A percentile compares a stretch with the other conserved stretches of the same genome.
Evolutionary conservation across 2,113 vertebrate genomes (phyloP).

Genomic region (Nyctereutes procyonoides): DNA sequence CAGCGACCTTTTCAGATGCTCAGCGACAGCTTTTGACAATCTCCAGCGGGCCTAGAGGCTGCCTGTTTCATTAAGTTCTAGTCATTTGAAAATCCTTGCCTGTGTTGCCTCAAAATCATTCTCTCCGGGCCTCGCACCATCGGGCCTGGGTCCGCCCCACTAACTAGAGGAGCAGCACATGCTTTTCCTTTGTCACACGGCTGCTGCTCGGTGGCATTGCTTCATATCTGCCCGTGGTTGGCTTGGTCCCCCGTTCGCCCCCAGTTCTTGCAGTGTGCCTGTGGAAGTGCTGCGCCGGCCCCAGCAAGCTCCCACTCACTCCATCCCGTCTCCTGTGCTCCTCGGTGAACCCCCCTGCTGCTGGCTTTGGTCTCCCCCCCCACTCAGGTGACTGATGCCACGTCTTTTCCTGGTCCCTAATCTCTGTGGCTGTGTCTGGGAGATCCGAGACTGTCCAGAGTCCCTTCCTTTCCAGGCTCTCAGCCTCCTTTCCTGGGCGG

Average conservation of each 20-base stretch:
- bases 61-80: neutral
- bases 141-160: neutral
- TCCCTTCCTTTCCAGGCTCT: neutral
- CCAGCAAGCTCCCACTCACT: neutral
- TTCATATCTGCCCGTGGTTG: neutral
- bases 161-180: rapidly evolving
- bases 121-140: neutral
- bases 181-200: neutral
- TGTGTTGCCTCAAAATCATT: neutral
- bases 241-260: rapidly evolving
- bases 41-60: neutral
- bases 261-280: neutral
- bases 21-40: neutral
- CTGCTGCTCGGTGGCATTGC: neutral
- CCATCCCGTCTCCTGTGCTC: too few species aligned
- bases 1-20: neutral
- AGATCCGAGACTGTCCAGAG: neutral
- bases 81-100: neutral
- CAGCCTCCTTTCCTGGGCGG: neutral
- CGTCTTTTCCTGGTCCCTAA: too few species aligned
- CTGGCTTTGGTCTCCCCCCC: neutral
- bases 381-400: rapidly evolving
- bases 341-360: rapidly evolving
- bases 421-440: neutral
- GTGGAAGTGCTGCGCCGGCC: rapidly evolving